These are phyloP conservation scores for Corbicula japonica DNA, from an alignment of 2,888 invertebrate species.

Conservation along the genomic window DNA sequence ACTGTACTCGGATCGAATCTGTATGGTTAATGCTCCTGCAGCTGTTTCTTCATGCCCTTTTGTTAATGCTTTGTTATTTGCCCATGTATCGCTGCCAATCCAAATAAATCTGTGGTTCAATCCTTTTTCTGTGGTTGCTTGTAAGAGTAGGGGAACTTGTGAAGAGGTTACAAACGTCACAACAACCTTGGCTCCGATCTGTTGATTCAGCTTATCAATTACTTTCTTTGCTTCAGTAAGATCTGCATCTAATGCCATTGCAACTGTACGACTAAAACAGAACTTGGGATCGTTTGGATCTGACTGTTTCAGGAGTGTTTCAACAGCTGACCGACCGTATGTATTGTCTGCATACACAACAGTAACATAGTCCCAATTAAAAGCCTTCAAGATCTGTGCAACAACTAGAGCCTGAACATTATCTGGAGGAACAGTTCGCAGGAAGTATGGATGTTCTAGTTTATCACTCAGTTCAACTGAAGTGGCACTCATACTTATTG, in stretches of 20 bases:
- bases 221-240: slow-evolving; percentile 71
- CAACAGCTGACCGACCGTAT: slow-evolving; percentile 78
- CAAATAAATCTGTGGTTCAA: slow-evolving; percentile 82
- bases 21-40: slow-evolving; percentile 80
- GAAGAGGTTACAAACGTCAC: slow-evolving; percentile 82
- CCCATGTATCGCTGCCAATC: slow-evolving; percentile 83
- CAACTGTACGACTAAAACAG: slow-evolving; percentile 79
- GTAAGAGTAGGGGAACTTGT: slow-evolving; percentile 82
- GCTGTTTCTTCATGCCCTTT: slow-evolving; percentile 81
- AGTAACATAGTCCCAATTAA: slow-evolving; percentile 84
- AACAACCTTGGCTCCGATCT: slow-evolving; percentile 81
- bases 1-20: slow-evolving; percentile 79
- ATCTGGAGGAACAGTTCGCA: slow-evolving; percentile 83
- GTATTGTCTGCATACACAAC: slow-evolving; percentile 83
- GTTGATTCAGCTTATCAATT: slow-evolving; percentile 74
- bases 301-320: slow-evolving; percentile 79
- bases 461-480: slow-evolving; percentile 79
- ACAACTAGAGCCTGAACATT: slow-evolving; percentile 80
- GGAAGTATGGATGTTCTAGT: slow-evolving; percentile 77
- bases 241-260: slow-evolving; percentile 74
- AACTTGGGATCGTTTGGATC: slow-evolving; percentile 53
- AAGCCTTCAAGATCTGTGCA: slow-evolving; percentile 77
- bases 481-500: slow-evolving; percentile 85
- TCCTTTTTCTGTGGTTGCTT: slow-evolving; percentile 82
- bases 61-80: slow-evolving; percentile 68